These are phyloP conservation scores for Aythya baeri DNA, from an alignment of 2,113 vertebrate genomes.

Conservation along the genomic window DNA sequence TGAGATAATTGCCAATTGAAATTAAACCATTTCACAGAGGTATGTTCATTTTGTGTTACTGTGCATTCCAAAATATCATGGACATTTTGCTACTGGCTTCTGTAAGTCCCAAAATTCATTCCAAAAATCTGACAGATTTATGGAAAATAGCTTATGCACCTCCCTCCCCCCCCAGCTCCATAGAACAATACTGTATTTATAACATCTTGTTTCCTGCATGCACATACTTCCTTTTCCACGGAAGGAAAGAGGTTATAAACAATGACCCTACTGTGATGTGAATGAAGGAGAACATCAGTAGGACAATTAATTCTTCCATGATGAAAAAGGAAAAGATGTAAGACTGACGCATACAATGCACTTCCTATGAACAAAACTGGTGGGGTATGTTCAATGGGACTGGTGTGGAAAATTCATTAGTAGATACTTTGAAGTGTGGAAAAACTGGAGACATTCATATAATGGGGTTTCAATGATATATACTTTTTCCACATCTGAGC, in stretches of 20 bases:
- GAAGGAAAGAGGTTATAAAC: neutral
- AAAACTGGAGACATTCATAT: neutral
- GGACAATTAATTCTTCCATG: neutral
- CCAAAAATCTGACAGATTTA: conserved; percentile 21
- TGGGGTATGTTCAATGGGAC: neutral
- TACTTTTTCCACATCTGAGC: neutral
- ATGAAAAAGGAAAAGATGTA: neutral
- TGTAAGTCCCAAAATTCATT: neutral
- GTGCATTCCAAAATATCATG: neutral
- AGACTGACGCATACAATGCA: neutral
- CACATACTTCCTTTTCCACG: conserved; percentile 7
- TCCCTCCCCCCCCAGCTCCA: neutral
- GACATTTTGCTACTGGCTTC: neutral
- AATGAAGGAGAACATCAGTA: neutral
- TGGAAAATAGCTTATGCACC: neutral
- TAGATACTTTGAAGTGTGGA: neutral
- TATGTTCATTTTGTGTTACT: neutral
- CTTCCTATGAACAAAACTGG: neutral
- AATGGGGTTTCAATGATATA: neutral
- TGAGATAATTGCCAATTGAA: neutral
- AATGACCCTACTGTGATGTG: neutral
- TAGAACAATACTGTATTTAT: neutral
- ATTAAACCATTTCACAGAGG: neutral
- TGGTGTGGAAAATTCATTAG: neutral
- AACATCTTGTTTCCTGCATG: neutral